Evolutionary conservation across 2,888 invertebrate genomes (phyloP), one percentile per base, ranked within the genome.

Genomic region (Troides oblongomaculatus): DNA sequence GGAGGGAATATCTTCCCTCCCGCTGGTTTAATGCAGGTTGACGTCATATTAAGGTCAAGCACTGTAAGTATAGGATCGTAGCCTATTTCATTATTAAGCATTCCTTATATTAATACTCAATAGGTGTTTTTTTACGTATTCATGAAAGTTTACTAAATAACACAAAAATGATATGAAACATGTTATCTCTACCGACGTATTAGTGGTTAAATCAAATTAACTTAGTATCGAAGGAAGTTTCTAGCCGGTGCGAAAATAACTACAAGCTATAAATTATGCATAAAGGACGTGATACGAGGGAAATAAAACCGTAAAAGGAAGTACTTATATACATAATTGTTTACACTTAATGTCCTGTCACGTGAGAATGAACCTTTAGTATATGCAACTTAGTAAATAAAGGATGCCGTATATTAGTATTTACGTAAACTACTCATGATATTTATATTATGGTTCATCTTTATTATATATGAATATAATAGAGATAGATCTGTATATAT

Each of bases 261-360:
- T 62, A 53, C 65, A 60, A 12, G 61, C 73, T 12, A 63, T 64
- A 30, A 59, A 63, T 59, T 60, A 58, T 62, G n/a, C 36, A 70
- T 62, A 21, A 50, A 66, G 69, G 62, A 70, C 66, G 58, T 50
- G 69, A 62, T 57, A 23, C 10, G 36, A 18, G 62, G 69, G 69
- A 70, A 70, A 58, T 62, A 36, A 66, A 66, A 59, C 58, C 39
- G 23, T 39, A 62, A 2, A 25, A 62, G 69, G 65, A 70, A 70
- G 66, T 66, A 50, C 36, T 36, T 30, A 18, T 61, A 53, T 39
- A 59, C 65, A 23, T 60, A 39, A n/a, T 56, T 57, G 36, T 23
- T 17, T 21, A 58, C 39, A 39, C 36, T 39, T 64, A 25, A 17
- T 23, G 17, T 59, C 18, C 50, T 30, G 65, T 58, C 46, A 46